A percentile compares a stretch with the other conserved stretches of the same genome.
Evolutionary conservation across 2,113 vertebrate species (phyloP).

Genomic region (Onychostruthus taczanowskii): DNA sequence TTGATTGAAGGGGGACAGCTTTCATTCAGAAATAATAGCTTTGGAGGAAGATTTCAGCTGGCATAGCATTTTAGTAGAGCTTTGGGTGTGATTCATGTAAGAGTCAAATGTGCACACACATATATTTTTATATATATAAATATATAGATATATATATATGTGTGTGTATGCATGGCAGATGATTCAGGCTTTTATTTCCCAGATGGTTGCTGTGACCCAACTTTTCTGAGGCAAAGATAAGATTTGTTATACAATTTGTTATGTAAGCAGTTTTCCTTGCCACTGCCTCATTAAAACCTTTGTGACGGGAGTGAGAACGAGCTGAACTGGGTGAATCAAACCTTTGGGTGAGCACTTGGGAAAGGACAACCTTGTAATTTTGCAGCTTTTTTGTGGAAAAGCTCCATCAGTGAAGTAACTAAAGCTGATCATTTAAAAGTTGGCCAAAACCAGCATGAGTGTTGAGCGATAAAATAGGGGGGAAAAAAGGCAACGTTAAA

Average conservation of each 20-base stretch:
- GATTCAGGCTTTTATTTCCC: constrained; percentile 41
- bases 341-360: background rate
- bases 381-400: background rate
- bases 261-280: background rate
- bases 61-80: background rate
- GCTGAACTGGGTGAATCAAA: background rate
- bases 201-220: background rate
- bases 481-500: background rate
- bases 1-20: background rate
- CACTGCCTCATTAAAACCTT: background rate
- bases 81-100: background rate
- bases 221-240: background rate
- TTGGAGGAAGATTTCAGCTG: constrained; percentile 29
- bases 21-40: constrained; percentile 25
- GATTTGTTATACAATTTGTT: constrained; percentile 47
- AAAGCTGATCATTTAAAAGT: background rate
- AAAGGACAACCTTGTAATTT: background rate
- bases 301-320: background rate
- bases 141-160: accelerated
- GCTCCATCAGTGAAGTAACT: background rate
- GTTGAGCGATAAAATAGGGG: background rate
- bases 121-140: background rate
- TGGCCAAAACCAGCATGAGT: background rate
- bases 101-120: background rate
- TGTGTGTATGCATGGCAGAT: background rate